phyloP scores from a whole-genome alignment of 2,113 vertebrate species.

The Dasypus novemcinctus region DNA sequence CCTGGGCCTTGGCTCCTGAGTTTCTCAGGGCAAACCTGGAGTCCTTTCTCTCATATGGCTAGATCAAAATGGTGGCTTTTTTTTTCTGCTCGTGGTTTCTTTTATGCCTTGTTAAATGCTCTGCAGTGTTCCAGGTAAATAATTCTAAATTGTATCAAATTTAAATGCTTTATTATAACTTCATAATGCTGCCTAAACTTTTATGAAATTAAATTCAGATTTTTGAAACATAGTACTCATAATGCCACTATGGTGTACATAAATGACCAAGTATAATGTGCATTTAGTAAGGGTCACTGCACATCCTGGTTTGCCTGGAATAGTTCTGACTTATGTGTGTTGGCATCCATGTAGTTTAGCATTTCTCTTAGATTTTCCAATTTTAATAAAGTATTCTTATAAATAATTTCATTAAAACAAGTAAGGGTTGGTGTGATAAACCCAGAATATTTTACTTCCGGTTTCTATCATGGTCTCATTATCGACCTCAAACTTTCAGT shows the following conservation, averaged over 20 bases:
- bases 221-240: neutral
- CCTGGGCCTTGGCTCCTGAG: too few species aligned
- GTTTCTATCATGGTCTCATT: neutral
- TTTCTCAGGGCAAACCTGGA: too few species aligned
- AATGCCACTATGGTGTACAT: neutral
- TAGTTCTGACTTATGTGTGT: neutral
- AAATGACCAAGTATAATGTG: neutral
- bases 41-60: too few species aligned
- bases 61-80: too few species aligned
- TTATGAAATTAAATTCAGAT: neutral
- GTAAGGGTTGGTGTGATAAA: neutral
- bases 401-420: neutral
- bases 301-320: neutral
- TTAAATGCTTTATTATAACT: neutral
- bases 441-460: neutral
- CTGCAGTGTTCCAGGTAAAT: neutral
- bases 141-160: neutral
- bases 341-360: neutral
- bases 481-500: neutral
- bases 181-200: neutral
- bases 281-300: neutral
- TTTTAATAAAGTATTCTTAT: neutral
- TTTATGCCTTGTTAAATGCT: neutral
- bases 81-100: too few species aligned
- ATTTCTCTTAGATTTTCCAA: neutral